These are phyloP conservation scores for Puffinus mauretanicus DNA, from an alignment of 2,113 vertebrate species.

Conservation along the genomic window DNA sequence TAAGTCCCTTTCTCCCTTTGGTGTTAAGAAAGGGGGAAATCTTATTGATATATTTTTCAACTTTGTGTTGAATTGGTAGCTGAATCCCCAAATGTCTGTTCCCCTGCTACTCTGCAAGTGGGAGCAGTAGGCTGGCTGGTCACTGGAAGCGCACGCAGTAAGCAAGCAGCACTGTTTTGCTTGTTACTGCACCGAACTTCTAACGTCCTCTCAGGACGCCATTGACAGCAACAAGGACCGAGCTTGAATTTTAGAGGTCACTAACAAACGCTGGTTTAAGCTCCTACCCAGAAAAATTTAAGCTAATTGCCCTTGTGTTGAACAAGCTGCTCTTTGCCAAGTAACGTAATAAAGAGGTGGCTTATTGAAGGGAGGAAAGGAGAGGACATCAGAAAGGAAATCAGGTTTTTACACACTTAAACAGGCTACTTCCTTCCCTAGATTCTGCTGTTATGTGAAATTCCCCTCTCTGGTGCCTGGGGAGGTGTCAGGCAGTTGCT, in stretches of 20 bases:
- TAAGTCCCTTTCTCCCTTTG: neutral
- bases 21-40: neutral
- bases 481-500: neutral
- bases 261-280: neutral
- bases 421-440: neutral
- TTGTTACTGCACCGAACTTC: neutral
- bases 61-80: neutral
- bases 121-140: neutral
- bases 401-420: neutral
- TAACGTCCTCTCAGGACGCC: neutral
- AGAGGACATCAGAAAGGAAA: neutral
- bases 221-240: neutral
- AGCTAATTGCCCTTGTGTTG: neutral
- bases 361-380: neutral
- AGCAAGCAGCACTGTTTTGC: neutral
- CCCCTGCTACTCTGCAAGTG: neutral
- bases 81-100: neutral
- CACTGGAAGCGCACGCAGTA: accelerated
- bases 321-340: neutral
- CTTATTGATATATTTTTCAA: accelerated
- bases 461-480: accelerated
- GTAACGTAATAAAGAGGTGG: accelerated
- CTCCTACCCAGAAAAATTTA: neutral
- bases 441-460: neutral
- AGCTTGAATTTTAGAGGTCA: neutral